Evolutionary conservation across 2,888 invertebrate species (phyloP), one percentile per base, ranked within the genome.

Genomic region (Periphyllus acericola): DNA sequence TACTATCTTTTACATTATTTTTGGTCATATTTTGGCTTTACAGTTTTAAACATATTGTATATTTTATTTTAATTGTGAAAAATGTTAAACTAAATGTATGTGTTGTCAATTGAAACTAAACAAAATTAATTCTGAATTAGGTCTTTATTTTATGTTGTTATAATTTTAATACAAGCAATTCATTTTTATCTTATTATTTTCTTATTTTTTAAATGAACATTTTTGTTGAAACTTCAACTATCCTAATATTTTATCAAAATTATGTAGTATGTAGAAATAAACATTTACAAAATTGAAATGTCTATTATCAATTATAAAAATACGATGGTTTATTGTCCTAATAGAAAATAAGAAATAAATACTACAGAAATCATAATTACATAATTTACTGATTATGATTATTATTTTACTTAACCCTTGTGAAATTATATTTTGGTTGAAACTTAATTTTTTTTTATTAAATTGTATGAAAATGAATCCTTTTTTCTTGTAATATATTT

Each of bases 101-200:
- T 84, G 19, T 78, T 85, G 84, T 85, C 84, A 85, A 85, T 78
- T 85, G 68, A 78, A 85, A 85, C 66, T 78, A 78, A 85, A 68
- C 32, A 84, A 84, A 84, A 84, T 34, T 17, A n/a, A 46, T 76
- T 68, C 32, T 66, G 46, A 66, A 75, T 66, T 76, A 40, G 66
- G 66, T 76, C 17, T 25, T 32, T 46, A 76, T 84, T 66, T 32
- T 36, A 40, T 66, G 72, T 74, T 76, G 72, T 83, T 60, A 74
- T 36, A 36, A 55, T 34, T 72, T 29, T 40, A 17, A 46, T 76
- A 76, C 25, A 66, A 68, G 17, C 25, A 76, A 66, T 68, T 1
- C 46, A 76, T 66, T 66, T 46, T 66, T 60, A 40, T 5, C n/a
- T 52, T 72, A 25, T 32, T 29, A 52, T 60, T 75, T 75, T 78